Evolutionary conservation across 2,888 invertebrate species (phyloP).

Genomic region (Lepidocyrtoides sp.): DNA sequence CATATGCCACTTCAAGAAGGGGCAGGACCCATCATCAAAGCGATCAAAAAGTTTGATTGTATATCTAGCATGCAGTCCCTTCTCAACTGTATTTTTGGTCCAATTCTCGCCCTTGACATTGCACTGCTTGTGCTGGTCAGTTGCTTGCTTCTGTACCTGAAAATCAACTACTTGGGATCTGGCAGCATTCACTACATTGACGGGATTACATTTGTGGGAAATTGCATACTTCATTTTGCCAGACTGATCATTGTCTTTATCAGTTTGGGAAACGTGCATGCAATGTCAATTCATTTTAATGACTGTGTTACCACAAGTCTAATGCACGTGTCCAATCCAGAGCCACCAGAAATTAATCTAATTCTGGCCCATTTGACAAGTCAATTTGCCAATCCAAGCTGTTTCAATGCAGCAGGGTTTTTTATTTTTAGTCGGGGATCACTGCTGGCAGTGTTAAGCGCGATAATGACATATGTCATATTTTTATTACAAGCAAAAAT

Average conservation of each 20-base stretch:
- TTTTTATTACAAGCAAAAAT: conserved; percentile 82
- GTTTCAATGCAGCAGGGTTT: conserved; percentile 82
- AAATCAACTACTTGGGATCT: conserved; percentile 80
- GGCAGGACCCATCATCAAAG: conserved; percentile 75
- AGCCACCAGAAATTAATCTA: conserved; percentile 75
- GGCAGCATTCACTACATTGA: conserved; percentile 71
- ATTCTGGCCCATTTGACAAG: conserved; percentile 81
- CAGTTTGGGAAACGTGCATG: conserved; percentile 82
- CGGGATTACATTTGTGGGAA: conserved; percentile 73
- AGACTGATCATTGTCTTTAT: conserved; percentile 82
- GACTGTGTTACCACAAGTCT: conserved; percentile 73
- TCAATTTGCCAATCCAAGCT: conserved; percentile 80
- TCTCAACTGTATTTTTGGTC: conserved; percentile 83
- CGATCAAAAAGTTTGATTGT: conserved; percentile 82
- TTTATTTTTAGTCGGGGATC: conserved; percentile 82
- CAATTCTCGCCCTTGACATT: conserved; percentile 81
- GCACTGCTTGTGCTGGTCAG: conserved; percentile 81
- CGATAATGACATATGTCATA: conserved; percentile 82
- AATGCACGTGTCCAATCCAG: conserved; percentile 73
- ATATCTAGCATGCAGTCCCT: conserved; percentile 82
- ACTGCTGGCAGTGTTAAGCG: conserved; percentile 82
- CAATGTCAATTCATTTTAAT: conserved; percentile 79
- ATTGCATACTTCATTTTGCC: conserved; percentile 69
- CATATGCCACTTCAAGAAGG: background rate
- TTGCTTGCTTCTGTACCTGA: conserved; percentile 81